Base-by-base conservation (phyloP, 2,888 invertebrate genomes). In the Mycalesis mineus region DNA sequence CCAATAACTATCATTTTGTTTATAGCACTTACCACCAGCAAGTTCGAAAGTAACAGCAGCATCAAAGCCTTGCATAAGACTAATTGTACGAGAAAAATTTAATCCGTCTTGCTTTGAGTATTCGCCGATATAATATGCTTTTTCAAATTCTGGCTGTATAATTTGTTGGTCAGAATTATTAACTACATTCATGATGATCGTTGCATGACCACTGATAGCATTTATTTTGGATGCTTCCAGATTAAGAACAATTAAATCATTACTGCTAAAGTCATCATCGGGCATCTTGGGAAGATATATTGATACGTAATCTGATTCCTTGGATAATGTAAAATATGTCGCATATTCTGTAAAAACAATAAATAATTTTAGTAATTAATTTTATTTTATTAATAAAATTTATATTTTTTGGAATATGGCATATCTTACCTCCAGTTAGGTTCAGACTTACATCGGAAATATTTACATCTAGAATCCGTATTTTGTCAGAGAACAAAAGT, bases 61-160 rank as follows among this genome's bases (percentile, higher is more conserved):
- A 60, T 74, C 69, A 60, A 62, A 71, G 14, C 71, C 73, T 60
- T 73, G 68, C 37, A 61, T 61, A 44, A 76, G 58, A 40, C 62
- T 63, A n/a, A 74, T 71, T 14, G 63, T 57, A 22, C 69, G 55
- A 15, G 64, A 64, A 54, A 75, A 74, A 45, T 53, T 36, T 55
- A 74, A 66, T 58, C 66, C 70, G 7, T 39, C 58, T 62, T 67
- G 60, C 36, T 59, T 53, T 8, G 72, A 68, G 58, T 71, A 74
- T 53, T 65, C 62, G 36, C 75, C 74, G n/a, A 40, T 53, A 59
- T 75, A 75, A 55, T 67, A 73, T 40, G 69, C 58, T 52, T 66
- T 55, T 54, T 66, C 66, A 53, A 74, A 74, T 17, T 67, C 54
- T 17, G 71, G 68, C 22, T 61, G 56, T 13, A 55, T 57, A 48